These are phyloP conservation scores for Charanyca ferruginea DNA, from an alignment of 2,888 invertebrate genomes.

Conservation along the genomic window DNA sequence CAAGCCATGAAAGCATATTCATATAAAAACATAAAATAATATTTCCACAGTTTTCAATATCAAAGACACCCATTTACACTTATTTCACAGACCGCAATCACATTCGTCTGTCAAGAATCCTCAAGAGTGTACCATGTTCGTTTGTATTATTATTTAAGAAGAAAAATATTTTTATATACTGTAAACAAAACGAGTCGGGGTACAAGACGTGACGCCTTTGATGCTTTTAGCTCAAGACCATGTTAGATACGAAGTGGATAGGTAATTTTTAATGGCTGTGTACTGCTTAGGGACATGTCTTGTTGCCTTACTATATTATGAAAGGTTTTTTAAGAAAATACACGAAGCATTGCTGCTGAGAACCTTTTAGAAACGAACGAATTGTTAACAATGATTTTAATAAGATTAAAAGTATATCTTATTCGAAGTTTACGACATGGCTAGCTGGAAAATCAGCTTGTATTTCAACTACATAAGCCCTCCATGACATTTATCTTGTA, in stretches of 20 bases:
- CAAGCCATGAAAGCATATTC: too few relatives aligned
- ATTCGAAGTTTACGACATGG: too few relatives aligned
- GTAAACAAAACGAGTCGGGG: constrained; percentile 39
- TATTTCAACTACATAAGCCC: too few relatives aligned
- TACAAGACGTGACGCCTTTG: constrained; percentile 50
- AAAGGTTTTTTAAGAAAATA: neutral
- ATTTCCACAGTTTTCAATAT: constrained; percentile 1
- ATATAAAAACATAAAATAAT: neutral
- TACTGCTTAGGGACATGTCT: constrained; percentile 36
- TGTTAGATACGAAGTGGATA: constrained; percentile 40
- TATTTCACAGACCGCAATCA: constrained; percentile 37
- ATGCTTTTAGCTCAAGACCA: constrained; percentile 49
- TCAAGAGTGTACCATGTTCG: constrained; percentile 34
- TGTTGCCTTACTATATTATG: constrained; percentile 12
- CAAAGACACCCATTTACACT: constrained; percentile 26
- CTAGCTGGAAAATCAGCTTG: too few relatives aligned
- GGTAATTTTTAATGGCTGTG: constrained; percentile 55
- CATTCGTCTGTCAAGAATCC: constrained; percentile 30
- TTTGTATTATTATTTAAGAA: constrained; percentile 30
- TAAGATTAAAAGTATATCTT: neutral
- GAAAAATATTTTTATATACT: constrained; percentile 45
- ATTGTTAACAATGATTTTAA: neutral
- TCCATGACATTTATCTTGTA: too few relatives aligned
- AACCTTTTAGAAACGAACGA: neutral
- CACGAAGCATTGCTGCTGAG: neutral